phyloP scores from a whole-genome alignment of 2,888 invertebrate species.

The Drosophila limbata region DNA sequence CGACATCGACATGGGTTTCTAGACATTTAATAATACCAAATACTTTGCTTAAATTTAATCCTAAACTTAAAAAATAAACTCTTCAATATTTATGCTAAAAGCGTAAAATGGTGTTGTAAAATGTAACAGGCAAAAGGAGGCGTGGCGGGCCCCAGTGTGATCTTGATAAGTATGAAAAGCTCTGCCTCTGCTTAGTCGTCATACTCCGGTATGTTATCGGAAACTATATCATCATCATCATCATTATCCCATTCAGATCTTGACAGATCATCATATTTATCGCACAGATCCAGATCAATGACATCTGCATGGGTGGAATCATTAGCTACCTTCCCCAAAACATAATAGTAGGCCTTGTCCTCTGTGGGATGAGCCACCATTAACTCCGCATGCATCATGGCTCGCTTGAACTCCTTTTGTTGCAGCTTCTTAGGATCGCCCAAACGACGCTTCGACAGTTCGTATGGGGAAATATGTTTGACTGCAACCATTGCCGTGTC shows the following conservation, averaged over 20 bases:
- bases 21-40: background rate
- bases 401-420: background rate
- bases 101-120: too few relatives aligned
- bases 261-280: background rate
- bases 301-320: background rate
- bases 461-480: background rate
- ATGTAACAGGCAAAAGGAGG: background rate
- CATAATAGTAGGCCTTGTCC: background rate
- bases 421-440: background rate
- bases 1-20: slow-evolving; percentile 24
- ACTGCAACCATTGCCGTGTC: background rate
- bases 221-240: too few relatives aligned
- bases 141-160: background rate
- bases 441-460: background rate
- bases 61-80: too few relatives aligned
- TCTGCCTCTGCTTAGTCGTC: too few relatives aligned
- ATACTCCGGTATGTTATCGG: background rate
- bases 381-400: background rate
- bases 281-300: background rate
- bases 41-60: background rate
- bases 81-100: too few relatives aligned
- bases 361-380: background rate
- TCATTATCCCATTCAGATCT: too few relatives aligned
- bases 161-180: too few relatives aligned
- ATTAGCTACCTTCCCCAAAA: background rate